Evolutionary conservation across 2,888 invertebrate genomes (phyloP).

Genomic region (Drosophila acutilabella): DNA sequence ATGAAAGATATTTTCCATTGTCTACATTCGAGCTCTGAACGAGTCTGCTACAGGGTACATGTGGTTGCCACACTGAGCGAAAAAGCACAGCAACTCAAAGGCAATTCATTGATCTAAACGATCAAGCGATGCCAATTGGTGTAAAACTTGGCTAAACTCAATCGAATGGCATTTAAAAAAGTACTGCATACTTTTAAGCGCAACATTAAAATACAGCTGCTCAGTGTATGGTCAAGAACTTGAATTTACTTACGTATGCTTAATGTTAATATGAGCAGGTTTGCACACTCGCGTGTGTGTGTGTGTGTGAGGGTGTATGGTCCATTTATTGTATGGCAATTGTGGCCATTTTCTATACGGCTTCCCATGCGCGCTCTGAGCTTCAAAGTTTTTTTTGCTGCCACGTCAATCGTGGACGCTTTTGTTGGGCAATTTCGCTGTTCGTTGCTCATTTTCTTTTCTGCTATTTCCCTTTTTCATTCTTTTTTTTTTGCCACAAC

Average conservation of each 20-base stretch:
- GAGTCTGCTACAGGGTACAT: slow-evolving; percentile 1
- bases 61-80: slow-evolving; percentile 10
- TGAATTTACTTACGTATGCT: not conserved
- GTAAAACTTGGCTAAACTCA: slow-evolving; percentile 8
- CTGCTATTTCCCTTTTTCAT: slow-evolving; percentile 55
- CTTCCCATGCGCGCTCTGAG: not conserved
- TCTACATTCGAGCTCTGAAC: slow-evolving; percentile 28
- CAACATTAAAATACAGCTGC: not conserved
- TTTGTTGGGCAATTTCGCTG: slow-evolving; percentile 72
- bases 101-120: not conserved
- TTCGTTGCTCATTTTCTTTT: slow-evolving; percentile 68
- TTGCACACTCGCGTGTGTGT: not conserved
- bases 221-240: slow-evolving; percentile 12
- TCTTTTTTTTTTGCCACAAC: not conserved
- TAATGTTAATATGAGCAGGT: not conserved
- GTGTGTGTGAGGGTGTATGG: not conserved
- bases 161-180: not conserved
- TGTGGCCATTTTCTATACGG: slow-evolving; percentile 29
- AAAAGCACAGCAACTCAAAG: not conserved
- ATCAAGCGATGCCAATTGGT: slow-evolving; percentile 4
- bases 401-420: slow-evolving; percentile 62
- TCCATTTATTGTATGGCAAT: slow-evolving; percentile 33
- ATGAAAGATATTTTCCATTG: slow-evolving; percentile 80
- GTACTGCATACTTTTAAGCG: slow-evolving; percentile 21
- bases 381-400: slow-evolving; percentile 13